Base-by-base conservation (phyloP, 2,797 vertebrate genomes). In the Sebastes nivosus region DNA sequence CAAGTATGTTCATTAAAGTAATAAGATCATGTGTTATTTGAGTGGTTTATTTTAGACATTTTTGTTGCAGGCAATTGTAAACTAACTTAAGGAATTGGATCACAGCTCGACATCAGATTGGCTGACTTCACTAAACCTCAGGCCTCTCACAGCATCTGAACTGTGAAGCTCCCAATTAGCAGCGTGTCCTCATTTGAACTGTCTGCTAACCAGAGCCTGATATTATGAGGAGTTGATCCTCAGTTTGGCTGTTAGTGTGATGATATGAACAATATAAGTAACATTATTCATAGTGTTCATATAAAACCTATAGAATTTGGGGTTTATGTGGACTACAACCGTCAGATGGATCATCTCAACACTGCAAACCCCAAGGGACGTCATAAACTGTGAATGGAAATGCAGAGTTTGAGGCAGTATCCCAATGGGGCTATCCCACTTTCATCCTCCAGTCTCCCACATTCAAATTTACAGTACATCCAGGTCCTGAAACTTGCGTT, bases 391-490 rank as follows among this genome's bases (percentile, higher is more conserved):
- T 36, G 64, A 76, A 79, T 76, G 22, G 2, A 55, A 77, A 77
- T 61, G 10, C 59, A 65, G 52, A 25, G 10, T 67, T 57, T 29
- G 29, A 65, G 16, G 52, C 24, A 2, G 38, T 12, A 25, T 59
- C 67, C 71, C 72, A 61, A 9, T 27, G 54, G 29, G 16, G 22
- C 59, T 74, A 54, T 61, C 67, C 38, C 42, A 79, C 20, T 81
- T 34, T 34, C 42, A 58, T n/a, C 57, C 58, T 72, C 22, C 3
- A 3, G 10, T 52, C 69, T 55, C 18, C n/a, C 27, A 24, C 73
- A 24, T 42, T 66, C 25, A 54, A 46, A 34, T 70, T 8, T 66
- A 27, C 30, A 67, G 13, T 2, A 54, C 59, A 32, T n/a, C 12
- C 65, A 30, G 42, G n/a, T 36, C 64, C 75, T 66, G 2, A 16